A percentile compares a stretch with the other conserved stretches of the same genome.
phyloP scores from a whole-genome alignment of 2,888 invertebrate genomes.

The Chrysodeixis includens region DNA sequence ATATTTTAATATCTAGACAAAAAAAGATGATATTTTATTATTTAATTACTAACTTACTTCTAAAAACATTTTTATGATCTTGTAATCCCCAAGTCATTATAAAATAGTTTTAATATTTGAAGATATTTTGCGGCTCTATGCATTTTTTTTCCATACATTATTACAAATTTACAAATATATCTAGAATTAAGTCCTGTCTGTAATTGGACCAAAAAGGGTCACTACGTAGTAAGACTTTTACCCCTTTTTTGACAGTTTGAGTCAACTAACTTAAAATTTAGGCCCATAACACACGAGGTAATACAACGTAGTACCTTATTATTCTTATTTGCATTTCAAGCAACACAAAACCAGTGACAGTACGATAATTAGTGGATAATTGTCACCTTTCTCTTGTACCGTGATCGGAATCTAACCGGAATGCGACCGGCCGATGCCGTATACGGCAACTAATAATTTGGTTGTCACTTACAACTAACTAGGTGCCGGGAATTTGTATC shows the following conservation, averaged over 20 bases:
- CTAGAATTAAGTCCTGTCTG: too few species aligned
- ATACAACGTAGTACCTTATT: neutral
- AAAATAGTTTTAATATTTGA: neutral
- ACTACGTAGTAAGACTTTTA: too few species aligned
- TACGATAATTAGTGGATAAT: constrained; percentile 35
- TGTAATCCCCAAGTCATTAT: neutral
- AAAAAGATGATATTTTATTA: neutral
- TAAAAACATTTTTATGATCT: constrained; percentile 1
- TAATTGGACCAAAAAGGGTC: too few species aligned
- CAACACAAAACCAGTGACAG: neutral
- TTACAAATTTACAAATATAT: too few species aligned
- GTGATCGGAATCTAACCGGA: constrained; percentile 50
- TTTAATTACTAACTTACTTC: constrained; percentile 2
- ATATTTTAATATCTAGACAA: neutral
- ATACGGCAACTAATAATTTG: constrained; percentile 41
- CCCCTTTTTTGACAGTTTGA: too few species aligned
- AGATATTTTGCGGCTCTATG: neutral
- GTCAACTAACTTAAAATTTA: too few species aligned
- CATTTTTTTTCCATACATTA: neutral
- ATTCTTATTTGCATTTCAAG: constrained; percentile 8
- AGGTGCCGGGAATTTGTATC: constrained; percentile 8
- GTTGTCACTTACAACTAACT: constrained; percentile 37
- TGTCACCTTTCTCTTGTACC: constrained; percentile 55
- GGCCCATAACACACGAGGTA: too few species aligned
- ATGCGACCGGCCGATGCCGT: constrained; percentile 18